Evolutionary conservation across 2,888 invertebrate species (phyloP).

Genomic region (Tuberolachnus salignus): DNA sequence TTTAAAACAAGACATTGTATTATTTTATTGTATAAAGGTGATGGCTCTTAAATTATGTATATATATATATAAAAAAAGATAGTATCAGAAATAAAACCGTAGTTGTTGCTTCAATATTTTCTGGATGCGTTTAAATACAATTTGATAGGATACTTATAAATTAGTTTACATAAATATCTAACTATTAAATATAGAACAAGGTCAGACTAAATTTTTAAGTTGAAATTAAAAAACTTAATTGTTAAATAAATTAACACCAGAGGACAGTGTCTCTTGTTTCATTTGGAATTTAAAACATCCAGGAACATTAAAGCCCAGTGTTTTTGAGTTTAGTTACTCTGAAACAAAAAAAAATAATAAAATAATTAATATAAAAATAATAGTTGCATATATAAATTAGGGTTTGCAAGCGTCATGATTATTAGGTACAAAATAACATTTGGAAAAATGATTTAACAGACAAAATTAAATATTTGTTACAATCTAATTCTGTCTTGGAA

Average conservation of each 20-base stretch:
- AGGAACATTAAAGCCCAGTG: conserved; percentile 50
- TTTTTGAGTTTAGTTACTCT: conserved; percentile 48
- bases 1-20: conserved; percentile 44
- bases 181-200: conserved; percentile 22
- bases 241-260: conserved; percentile 55
- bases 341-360: conserved; percentile 38
- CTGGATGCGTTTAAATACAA: not conserved
- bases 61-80: conserved; percentile 38
- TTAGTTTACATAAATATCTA: conserved; percentile 26
- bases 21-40: conserved; percentile 49
- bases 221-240: conserved; percentile 44
- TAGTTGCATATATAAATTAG: no score
- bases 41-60: conserved; percentile 33
- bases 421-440: no score
- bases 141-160: conserved; percentile 22
- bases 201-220: conserved; percentile 35
- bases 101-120: conserved; percentile 30
- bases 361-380: not conserved
- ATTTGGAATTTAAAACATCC: conserved; percentile 46
- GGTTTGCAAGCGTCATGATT: no score
- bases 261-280: conserved; percentile 53
- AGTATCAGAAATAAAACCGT: conserved; percentile 22
- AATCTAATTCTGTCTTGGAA: no score
- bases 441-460: no score
- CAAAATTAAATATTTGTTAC: no score